These are phyloP conservation scores for Callyntrura guangdongensis DNA, from an alignment of 2,888 invertebrate species.

Conservation along the genomic window DNA sequence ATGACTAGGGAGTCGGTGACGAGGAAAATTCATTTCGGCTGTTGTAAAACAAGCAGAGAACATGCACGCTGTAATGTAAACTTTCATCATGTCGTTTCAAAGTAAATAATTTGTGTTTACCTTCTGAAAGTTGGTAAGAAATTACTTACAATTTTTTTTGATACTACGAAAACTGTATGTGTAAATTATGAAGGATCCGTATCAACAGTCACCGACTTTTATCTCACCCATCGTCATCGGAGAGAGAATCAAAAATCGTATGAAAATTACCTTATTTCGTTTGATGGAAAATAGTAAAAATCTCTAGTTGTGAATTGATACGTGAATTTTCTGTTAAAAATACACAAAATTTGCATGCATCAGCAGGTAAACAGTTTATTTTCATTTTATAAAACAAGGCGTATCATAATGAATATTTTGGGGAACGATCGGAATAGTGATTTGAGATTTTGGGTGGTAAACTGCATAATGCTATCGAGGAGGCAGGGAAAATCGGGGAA, in stretches of 20 bases:
- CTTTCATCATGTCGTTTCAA: not conserved
- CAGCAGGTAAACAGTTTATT: not conserved
- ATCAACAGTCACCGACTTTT: too few species aligned
- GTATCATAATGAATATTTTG: slow-evolving; percentile 29
- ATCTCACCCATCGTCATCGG: too few species aligned
- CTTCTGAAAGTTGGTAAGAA: too few species aligned
- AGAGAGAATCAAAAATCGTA: not conserved
- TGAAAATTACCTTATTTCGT: not conserved
- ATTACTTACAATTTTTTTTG: too few species aligned
- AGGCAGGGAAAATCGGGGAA: not conserved
- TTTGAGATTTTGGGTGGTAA: not conserved
- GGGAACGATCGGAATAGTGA: slow-evolving; percentile 11
- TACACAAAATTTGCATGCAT: not conserved
- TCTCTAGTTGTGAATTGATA: slow-evolving; percentile 15
- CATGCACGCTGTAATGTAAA: not conserved
- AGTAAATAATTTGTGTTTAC: not conserved
- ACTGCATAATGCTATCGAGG: not conserved
- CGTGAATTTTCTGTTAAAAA: not conserved
- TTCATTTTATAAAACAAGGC: slow-evolving; percentile 18
- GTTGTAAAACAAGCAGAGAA: not conserved
- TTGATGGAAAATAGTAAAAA: not conserved
- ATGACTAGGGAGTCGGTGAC: not conserved
- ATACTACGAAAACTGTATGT: too few species aligned
- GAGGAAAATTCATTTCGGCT: not conserved
- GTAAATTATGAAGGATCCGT: too few species aligned